Evolutionary conservation across 2,888 invertebrate genomes (phyloP), one percentile per base, ranked within the genome.

Genomic region (Agrochola lota): DNA sequence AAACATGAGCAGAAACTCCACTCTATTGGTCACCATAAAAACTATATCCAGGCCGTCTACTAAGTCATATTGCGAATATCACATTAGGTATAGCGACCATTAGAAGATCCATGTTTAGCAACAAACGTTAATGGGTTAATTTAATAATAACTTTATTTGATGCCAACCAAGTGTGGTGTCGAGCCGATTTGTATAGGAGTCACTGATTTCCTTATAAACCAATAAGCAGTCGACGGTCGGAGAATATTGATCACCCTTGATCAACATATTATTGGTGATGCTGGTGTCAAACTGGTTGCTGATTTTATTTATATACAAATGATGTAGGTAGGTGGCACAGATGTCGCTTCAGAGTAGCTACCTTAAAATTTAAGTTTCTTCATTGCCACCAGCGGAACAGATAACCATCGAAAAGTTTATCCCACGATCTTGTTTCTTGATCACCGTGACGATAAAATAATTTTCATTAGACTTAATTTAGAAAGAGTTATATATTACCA

Each of bases 401-500:
- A 84, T 80, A 87, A 71, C 62, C 75, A 80, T 77, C 76, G 59
- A 75, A 60, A 60, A n/a, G 66, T 76, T 84, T 84, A 88, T 90
- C 87, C 83, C 81, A 78, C 73, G 68, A 84, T 85, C 84, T 80
- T 67, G 72, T 70, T 80, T 80, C 60, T 75, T 77, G 84, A 86
- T 81, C 70, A 70, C 80, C 76, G 81, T 84, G 74, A 81, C 81
- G 89, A 89, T 89, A 88, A 90, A 87, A 89, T 91, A 85, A 85
- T 86, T 86, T 90, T 88, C 87, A 89, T 89, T 87, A 85, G 72
- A 85, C 77, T 87, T 86, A 85, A 89, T 89, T n/a, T 89, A 87
- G 80, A 84, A 87, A 84, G 81, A 81, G 85, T 88, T 87, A 84
- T 83, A 80, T 88, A 83, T 80, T 40, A 40, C 7, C 7, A 40